Base-by-base conservation (phyloP, 2,113 vertebrate species). In the Bubalus kerabau region DNA sequence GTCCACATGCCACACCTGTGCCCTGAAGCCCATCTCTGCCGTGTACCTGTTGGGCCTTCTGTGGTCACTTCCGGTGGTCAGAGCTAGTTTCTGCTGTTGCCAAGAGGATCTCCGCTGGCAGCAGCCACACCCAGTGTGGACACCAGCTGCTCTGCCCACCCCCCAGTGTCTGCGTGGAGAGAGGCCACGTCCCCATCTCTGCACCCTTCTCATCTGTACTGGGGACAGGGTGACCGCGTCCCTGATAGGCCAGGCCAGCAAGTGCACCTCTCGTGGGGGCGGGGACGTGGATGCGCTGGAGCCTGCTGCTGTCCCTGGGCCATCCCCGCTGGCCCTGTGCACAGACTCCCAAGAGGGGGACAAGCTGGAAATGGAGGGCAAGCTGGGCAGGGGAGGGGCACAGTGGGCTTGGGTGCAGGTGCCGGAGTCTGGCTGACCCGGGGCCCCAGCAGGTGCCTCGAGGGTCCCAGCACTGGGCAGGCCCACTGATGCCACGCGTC, bases 311-410 rank as follows among this genome's bases (percentile, higher is more conserved):
- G 21, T 17, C 50, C 24, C 26, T 3, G 3, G 14, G 6, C 14
- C 0, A 0, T 17, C 81, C 21, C 60, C 3, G 0, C 50, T 11
- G 6, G 9, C 14, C 80, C 14, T 1, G 46, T 4, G 57, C 11
- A 26, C 30, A 62, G 90, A 62, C 84, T 30, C 23, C 4, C 4
- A 15, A 32, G 78, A 6, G 17, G 26, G 36, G n/a, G 48, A 46
- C 50, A 5, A 67, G 62, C 32, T 67, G 62, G 62, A 19, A n/a
- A 21, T 21, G 43, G 28, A 4, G 56, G 56, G 26, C 46, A 1
- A 64, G 32, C 23, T 15, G 71, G 12, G 40, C 40, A 7, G 6
- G 40, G 40, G 40, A 43, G 24, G 74, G 74, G 7, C 76, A 10
- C 2, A 13, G 57, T 40, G 57, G 30, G 6, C 15, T 26, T 2